These are phyloP conservation scores for Hyla sarda DNA, from an alignment of 2,113 vertebrate genomes.

Conservation along the genomic window DNA sequence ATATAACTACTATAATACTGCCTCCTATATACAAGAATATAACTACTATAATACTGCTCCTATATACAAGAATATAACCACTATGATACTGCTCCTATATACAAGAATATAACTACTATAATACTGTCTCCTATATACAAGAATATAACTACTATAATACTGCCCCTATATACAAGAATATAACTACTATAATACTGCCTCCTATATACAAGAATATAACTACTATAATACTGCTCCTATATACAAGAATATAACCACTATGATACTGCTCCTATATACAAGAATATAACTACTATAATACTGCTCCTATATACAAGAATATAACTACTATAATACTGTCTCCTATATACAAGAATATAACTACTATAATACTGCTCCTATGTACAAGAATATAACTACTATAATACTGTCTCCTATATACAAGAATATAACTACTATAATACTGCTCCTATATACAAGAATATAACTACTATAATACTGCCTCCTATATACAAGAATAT, in stretches of 20 bases:
- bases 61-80: too few relatives aligned
- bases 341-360: neutral
- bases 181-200: neutral
- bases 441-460: neutral
- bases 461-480: constrained; percentile 8
- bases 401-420: neutral
- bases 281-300: constrained; percentile 11
- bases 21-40: neutral
- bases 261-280: constrained; percentile 8
- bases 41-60: too few relatives aligned
- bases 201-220: constrained; percentile 1
- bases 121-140: neutral
- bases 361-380: constrained; percentile 9
- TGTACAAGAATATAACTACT: constrained; percentile 14
- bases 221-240: constrained; percentile 3
- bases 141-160: constrained; percentile 1
- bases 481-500: neutral
- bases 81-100: too few relatives aligned
- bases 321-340: neutral
- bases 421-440: constrained; percentile 5
- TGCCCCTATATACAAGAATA: neutral
- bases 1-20: neutral
- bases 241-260: constrained; percentile 7
- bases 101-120: constrained; percentile 7
- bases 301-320: neutral